Conservation (phyloP, 2,888 invertebrate genomes). For the Girardia tigrina region DNA sequence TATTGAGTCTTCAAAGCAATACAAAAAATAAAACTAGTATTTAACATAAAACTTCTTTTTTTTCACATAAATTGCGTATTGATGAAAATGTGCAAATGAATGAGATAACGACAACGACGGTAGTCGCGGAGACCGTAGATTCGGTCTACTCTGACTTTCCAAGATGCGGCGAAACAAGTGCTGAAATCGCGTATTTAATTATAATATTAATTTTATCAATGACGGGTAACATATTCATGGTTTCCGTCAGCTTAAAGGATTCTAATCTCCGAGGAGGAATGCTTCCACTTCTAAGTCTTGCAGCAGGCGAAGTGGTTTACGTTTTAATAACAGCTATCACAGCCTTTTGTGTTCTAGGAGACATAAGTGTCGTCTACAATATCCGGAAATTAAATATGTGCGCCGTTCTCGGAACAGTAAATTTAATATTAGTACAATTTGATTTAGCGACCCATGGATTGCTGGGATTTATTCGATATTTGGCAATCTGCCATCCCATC, state of each 20-base stretch:
- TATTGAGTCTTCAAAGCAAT: too few species aligned
- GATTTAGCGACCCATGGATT: constrained; percentile 2
- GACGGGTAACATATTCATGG: not conserved
- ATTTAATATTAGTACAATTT: not conserved
- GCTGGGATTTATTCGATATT: not conserved
- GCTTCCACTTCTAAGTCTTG: not conserved
- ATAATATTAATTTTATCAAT: not conserved
- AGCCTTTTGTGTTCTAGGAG: not conserved
- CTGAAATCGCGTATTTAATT: not conserved
- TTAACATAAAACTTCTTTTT: too few species aligned
- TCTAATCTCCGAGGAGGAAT: constrained; percentile 15
- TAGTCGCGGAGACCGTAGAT: not conserved
- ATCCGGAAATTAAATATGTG: not conserved
- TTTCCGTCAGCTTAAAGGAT: not conserved
- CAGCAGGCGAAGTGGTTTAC: not conserved
- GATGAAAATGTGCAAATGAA: too few species aligned
- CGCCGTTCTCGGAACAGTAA: not conserved
- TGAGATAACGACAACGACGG: too few species aligned
- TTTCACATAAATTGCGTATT: too few species aligned
- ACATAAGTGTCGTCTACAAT: not conserved
- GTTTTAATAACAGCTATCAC: not conserved
- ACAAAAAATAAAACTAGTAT: too few species aligned
- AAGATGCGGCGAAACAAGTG: not conserved
- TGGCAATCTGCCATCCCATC: constrained; percentile 4
- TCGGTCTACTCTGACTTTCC: not conserved